A percentile compares a stretch with the other conserved stretches of the same genome.
Conservation (phyloP, 2,113 vertebrate species). For the Narcine bancroftii region DNA sequence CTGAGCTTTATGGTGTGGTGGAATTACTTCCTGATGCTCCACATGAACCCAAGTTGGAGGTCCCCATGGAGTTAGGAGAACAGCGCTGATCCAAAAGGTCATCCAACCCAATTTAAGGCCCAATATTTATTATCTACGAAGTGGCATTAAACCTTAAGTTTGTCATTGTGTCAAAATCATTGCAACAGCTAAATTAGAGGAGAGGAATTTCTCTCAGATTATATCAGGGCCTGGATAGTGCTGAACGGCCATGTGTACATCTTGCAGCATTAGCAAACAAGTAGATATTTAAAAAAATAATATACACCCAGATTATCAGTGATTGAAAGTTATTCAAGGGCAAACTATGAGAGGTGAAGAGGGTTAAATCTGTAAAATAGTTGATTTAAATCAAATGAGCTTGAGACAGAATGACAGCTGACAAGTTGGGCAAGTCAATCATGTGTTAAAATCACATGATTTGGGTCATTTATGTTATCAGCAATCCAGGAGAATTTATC, state of each 20-base stretch:
- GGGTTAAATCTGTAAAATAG: constrained; percentile 15
- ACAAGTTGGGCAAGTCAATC: background rate
- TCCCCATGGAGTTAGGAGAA: background rate
- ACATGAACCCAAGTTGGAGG: background rate
- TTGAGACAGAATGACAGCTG: constrained; percentile 10
- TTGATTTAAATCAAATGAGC: background rate
- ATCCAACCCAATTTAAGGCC: constrained; percentile 10
- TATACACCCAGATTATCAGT: constrained; percentile 8
- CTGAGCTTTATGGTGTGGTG: background rate
- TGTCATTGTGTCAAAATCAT: background rate
- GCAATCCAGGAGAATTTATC: background rate
- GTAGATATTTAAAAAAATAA: background rate
- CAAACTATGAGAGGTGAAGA: background rate
- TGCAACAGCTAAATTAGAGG: background rate
- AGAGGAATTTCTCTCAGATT: background rate
- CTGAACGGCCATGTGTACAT: background rate
- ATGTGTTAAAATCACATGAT: constrained; percentile 10
- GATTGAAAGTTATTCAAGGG: background rate
- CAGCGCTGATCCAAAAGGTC: background rate
- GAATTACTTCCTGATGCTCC: constrained; percentile 6
- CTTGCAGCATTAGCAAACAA: background rate
- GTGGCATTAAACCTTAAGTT: constrained; percentile 13
- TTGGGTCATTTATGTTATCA: background rate
- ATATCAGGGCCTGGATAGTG: background rate
- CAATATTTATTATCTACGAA: background rate